Conservation (phyloP, 2,113 vertebrate genomes). For the Sylvilagus bachmani region DNA sequence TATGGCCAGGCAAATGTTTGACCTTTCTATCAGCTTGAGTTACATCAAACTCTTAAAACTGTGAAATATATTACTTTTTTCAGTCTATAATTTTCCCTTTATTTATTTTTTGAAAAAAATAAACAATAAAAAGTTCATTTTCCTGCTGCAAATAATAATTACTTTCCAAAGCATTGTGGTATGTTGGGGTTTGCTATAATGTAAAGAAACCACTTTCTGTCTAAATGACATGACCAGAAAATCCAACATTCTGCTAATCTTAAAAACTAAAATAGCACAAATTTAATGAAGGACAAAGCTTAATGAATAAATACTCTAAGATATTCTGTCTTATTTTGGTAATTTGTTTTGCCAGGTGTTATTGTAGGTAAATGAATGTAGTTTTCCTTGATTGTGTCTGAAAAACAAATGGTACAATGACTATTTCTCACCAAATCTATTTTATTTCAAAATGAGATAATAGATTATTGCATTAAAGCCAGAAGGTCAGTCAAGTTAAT, state of each 20-base stretch:
- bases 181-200: background rate
- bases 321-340: slow-evolving; percentile 38
- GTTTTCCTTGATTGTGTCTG: slow-evolving; percentile 35
- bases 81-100: background rate
- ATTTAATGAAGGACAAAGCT: background rate
- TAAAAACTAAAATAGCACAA: background rate
- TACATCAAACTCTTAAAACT: background rate
- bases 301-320: background rate
- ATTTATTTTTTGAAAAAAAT: background rate
- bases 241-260: background rate
- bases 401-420: slow-evolving; percentile 79
- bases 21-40: background rate
- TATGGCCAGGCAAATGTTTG: background rate
- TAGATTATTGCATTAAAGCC: slow-evolving; percentile 81
- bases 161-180: background rate
- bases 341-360: slow-evolving; percentile 74
- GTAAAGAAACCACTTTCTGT: background rate
- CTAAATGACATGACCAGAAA: background rate
- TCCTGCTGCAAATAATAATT: background rate
- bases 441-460: slow-evolving; percentile 81
- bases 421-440: slow-evolving; percentile 75
- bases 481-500: slow-evolving; percentile 82
- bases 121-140: background rate
- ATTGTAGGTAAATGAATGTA: slow-evolving; percentile 58
- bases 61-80: background rate